Evolutionary conservation across 2,797 vertebrate genomes (phyloP), one percentile per base, ranked within the genome.

Genomic region (Malacoctenus gilli): DNA sequence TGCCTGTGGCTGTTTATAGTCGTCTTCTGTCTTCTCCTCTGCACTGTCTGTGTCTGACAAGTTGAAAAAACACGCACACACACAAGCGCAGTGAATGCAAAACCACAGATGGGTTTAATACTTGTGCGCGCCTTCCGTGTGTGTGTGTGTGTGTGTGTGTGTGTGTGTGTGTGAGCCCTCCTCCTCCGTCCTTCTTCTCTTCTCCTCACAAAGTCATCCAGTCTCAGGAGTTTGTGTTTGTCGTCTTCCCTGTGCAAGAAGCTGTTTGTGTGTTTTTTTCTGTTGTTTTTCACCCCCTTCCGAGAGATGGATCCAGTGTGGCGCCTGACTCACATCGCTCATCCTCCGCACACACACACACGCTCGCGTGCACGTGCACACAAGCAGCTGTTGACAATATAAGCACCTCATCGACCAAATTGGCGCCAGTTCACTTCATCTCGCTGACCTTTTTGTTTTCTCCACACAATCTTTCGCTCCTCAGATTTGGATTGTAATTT

Each of bases 161-260:
- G n/a, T n/a, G n/a, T n/a, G n/a, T 59, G 32, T 47, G 4, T 51
- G 20, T 73, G 40, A 59, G 14, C 21, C 38, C 19, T 32, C 11
- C 9, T 58, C 42, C 43, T 68, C 35, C 15, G 62, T 55, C 14
- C 9, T 28, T 28, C 9, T 43, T 54, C 54, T 54, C 49, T 66
- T 32, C 41, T 59, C 32, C 49, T 30, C 55, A 54, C 79, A 84
- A 81, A 78, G 68, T 76, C 68, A 46, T 80, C 39, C 51, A 32
- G 43, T 75, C 76, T 82, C 74, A 14, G 0, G 59, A 76, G 73
- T 80, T 70, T 52, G 23, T 47, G 11, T 65, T 82, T n/a, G n/a
- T n/a, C 71, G 79, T 76, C 72, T 81, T 84, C 66, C 58, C 50
- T 77, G 49, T 64, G 41, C 73, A 59, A 62, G 41, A 52, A 64